Evolutionary conservation across 2,888 invertebrate species (phyloP).

Genomic region (Agrochola litura): DNA sequence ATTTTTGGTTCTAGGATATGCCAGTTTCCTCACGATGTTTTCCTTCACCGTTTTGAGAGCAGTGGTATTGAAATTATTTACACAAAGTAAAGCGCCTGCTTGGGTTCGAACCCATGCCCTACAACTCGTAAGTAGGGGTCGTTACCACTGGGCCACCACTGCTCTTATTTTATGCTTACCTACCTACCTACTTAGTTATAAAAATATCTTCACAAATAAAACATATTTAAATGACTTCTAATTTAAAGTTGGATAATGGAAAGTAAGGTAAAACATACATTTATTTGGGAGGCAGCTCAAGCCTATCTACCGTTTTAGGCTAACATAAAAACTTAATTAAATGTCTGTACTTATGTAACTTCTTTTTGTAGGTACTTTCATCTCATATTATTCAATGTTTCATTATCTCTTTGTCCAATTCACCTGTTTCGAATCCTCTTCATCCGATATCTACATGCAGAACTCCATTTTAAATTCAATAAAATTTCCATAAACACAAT

Average conservation of each 20-base stretch:
- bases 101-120: no score
- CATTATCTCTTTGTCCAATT: conserved; percentile 24
- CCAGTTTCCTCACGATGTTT: no score
- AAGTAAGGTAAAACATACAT: not conserved
- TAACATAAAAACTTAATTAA: not conserved
- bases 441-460: conserved; percentile 10
- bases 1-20: no score
- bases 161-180: no score
- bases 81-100: no score
- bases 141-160: no score
- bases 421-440: not conserved
- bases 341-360: not conserved
- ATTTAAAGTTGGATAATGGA: not conserved
- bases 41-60: no score
- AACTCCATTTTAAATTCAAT: conserved; percentile 46
- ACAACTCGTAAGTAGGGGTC: no score
- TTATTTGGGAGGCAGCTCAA: not conserved
- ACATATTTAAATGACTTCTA: not conserved
- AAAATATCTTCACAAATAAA: no score
- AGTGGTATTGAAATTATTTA: no score
- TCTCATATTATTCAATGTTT: conserved; percentile 12
- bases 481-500: conserved; percentile 46
- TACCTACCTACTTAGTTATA: no score
- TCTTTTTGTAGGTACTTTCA: not conserved
- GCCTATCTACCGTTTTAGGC: not conserved